A percentile compares a stretch with the other conserved stretches of the same genome.
These are phyloP conservation scores for Peromyscus aztecus DNA, from an alignment of 2,797 vertebrate species.

Conservation along the genomic window DNA sequence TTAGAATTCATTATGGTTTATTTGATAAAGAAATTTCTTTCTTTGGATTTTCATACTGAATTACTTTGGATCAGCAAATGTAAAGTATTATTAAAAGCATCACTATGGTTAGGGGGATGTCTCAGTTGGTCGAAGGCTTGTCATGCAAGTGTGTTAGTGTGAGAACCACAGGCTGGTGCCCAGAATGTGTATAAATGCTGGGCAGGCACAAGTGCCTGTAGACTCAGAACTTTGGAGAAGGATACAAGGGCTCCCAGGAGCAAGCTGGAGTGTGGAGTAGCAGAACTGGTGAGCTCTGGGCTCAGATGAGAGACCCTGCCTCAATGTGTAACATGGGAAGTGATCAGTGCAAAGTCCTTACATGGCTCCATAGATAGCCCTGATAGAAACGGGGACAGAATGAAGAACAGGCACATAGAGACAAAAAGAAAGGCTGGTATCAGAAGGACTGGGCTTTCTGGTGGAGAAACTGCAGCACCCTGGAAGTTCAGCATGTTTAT, in stretches of 20 bases:
- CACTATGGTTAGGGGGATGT: background rate
- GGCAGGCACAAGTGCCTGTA: background rate
- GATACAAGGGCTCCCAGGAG: background rate
- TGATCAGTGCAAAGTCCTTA: too few relatives aligned
- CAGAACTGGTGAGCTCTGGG: background rate
- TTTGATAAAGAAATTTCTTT: background rate
- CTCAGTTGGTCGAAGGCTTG: background rate
- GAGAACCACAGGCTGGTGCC: background rate
- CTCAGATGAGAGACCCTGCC: too few relatives aligned
- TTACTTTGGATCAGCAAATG: background rate
- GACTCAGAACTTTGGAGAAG: background rate
- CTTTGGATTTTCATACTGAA: background rate
- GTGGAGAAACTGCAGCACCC: too few relatives aligned
- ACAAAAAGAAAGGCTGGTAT: too few relatives aligned
- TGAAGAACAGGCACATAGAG: too few relatives aligned
- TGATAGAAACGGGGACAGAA: too few relatives aligned
- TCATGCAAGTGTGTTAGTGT: background rate
- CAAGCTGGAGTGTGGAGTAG: too few relatives aligned
- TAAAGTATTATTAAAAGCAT: background rate
- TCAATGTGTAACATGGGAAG: too few relatives aligned
- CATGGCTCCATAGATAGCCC: too few relatives aligned
- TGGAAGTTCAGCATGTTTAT: too few relatives aligned
- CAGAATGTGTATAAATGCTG: too few relatives aligned
- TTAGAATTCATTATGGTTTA: slow-evolving; percentile 13
- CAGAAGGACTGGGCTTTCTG: too few relatives aligned